Percentiles rank a stretch among this genome's conserved stretches.
Evolutionary conservation across 2,797 vertebrate species (phyloP).

Genomic region (Xyrichtys novacula): DNA sequence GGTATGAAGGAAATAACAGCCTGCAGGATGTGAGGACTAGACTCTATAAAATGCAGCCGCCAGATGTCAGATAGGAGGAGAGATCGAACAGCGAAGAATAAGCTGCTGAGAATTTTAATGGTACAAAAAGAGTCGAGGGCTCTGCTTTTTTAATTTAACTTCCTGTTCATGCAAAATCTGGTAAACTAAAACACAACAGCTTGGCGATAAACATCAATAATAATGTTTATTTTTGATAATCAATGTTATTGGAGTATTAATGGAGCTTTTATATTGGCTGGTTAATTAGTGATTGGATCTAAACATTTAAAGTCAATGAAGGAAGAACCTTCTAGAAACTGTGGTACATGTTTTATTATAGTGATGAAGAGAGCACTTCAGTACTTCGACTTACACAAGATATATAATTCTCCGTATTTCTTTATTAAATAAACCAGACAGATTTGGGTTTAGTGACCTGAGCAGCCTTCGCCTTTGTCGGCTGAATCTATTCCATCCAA

Average conservation of each 20-base stretch:
- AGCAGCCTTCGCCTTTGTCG: constrained; percentile 6
- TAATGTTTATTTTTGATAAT: too few species aligned
- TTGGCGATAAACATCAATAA: too few species aligned
- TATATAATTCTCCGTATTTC: neutral
- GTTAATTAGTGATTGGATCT: too few species aligned
- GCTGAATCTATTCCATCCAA: neutral
- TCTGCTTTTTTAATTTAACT: too few species aligned
- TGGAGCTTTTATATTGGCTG: too few species aligned
- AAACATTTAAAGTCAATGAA: neutral
- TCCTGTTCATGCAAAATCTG: too few species aligned
- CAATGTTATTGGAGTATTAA: too few species aligned
- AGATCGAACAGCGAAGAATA: neutral
- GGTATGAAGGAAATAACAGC: too few species aligned
- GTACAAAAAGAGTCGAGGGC: too few species aligned
- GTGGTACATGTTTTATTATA: neutral
- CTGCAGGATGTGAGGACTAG: too few species aligned
- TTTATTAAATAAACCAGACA: neutral
- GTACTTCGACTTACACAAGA: constrained; percentile 1
- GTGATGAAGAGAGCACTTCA: neutral
- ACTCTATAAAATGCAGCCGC: neutral
- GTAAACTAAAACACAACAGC: too few species aligned
- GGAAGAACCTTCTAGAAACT: neutral
- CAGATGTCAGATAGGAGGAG: neutral
- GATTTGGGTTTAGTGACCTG: constrained; percentile 4
- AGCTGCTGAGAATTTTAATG: too few species aligned